These are phyloP conservation scores for Moxostoma hubbsi DNA, from an alignment of 2,797 vertebrate genomes.

Conservation along the genomic window DNA sequence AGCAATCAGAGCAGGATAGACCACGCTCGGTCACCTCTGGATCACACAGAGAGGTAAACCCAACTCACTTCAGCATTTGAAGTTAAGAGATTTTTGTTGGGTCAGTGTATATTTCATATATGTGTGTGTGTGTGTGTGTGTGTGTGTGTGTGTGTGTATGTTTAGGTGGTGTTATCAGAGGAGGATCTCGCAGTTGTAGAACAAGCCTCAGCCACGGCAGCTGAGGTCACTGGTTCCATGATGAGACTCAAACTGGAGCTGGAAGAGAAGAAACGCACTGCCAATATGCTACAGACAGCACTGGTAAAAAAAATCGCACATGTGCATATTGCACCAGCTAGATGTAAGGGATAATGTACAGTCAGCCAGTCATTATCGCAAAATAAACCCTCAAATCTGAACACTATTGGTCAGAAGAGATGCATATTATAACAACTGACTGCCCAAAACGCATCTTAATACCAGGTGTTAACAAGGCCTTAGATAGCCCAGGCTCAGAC, in stretches of 20 bases:
- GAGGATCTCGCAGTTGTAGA: conserved; percentile 82
- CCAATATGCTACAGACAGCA: conserved; percentile 86
- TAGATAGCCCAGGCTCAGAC: too few relatives aligned
- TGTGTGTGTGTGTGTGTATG: neutral
- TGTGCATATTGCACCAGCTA: too few relatives aligned
- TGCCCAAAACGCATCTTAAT: too few relatives aligned
- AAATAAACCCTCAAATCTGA: too few relatives aligned
- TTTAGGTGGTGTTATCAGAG: conserved; percentile 72
- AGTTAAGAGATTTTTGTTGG: neutral
- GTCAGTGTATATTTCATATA: neutral
- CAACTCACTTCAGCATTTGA: neutral
- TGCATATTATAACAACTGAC: too few relatives aligned
- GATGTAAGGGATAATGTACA: too few relatives aligned
- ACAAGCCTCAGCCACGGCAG: conserved; percentile 81
- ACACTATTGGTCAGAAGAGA: too few relatives aligned
- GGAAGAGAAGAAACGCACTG: conserved; percentile 88
- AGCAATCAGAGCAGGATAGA: conserved; percentile 87
- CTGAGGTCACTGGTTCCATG: conserved; percentile 81
- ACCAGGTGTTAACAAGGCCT: too few relatives aligned
- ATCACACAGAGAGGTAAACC: conserved; percentile 79
- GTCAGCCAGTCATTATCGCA: too few relatives aligned
- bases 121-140: neutral
- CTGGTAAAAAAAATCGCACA: conserved; percentile 76
- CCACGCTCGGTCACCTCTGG: conserved; percentile 82
- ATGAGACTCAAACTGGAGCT: conserved; percentile 89